Percentiles rank a stretch among this genome's conserved stretches.
These are phyloP conservation scores for Ochotona princeps DNA, from an alignment of 2,113 vertebrate genomes.

Conservation along the genomic window DNA sequence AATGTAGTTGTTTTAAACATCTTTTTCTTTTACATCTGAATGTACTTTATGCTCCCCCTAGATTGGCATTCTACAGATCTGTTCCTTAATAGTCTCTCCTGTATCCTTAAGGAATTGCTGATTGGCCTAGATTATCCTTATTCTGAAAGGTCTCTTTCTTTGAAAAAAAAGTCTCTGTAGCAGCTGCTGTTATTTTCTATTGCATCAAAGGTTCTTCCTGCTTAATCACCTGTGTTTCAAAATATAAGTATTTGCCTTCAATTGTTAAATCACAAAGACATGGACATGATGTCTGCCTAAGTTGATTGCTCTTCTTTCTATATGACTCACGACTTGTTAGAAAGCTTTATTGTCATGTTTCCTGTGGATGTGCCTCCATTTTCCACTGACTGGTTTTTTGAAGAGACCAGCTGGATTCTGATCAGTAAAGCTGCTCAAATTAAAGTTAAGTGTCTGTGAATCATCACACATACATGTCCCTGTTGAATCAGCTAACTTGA, in stretches of 20 bases:
- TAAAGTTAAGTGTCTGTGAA: slow-evolving; percentile 62
- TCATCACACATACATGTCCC: slow-evolving; percentile 55
- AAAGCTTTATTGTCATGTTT: slow-evolving; percentile 11
- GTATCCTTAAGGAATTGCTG: slow-evolving; percentile 22
- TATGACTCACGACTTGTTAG: slow-evolving; percentile 40
- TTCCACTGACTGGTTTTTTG: slow-evolving; percentile 18
- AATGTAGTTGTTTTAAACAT: not conserved
- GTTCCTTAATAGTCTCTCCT: slow-evolving; percentile 29
- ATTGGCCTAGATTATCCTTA: slow-evolving; percentile 12
- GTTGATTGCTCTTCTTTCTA: not conserved
- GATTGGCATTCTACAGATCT: slow-evolving; percentile 10
- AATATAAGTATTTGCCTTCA: slow-evolving; percentile 38
- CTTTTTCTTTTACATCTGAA: slow-evolving; percentile 45
- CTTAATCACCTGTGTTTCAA: slow-evolving; percentile 44
- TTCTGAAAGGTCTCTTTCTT: slow-evolving; percentile 13
- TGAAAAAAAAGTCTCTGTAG: not conserved
- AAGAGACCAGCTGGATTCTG: slow-evolving; percentile 62
- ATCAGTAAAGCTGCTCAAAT: slow-evolving; percentile 34
- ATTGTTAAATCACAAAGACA: slow-evolving; percentile 54
- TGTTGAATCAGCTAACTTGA: slow-evolving; percentile 36
- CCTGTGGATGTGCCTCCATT: not conserved
- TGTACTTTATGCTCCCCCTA: not conserved
- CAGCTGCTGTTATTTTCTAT: slow-evolving; percentile 11
- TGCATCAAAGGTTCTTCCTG: slow-evolving; percentile 6
- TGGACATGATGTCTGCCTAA: not conserved